Evolutionary conservation across 1,140 invertebrate genomes (phyloP).

Genomic region (Centruroides vittatus): DNA sequence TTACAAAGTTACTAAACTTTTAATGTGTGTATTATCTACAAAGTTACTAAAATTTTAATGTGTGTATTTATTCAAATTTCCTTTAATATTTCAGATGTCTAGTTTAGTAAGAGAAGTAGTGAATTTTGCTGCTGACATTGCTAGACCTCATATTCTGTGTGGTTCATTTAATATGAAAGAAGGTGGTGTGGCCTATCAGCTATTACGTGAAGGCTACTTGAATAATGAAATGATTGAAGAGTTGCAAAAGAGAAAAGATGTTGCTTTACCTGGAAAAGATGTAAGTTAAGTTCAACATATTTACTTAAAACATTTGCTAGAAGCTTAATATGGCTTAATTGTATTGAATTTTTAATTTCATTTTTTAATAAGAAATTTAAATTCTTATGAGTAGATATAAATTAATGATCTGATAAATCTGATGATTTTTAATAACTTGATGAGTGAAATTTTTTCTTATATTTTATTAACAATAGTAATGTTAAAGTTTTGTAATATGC

Average conservation of each 20-base stretch:
- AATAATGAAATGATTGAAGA: slow-evolving; percentile 18
- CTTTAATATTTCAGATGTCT: slow-evolving; percentile 8
- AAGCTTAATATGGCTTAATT: not conserved
- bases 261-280: slow-evolving; percentile 14
- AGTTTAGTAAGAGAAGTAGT: slow-evolving; percentile 12
- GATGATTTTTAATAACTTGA: no score
- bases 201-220: slow-evolving; percentile 16
- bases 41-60: no score
- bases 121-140: slow-evolving; percentile 7
- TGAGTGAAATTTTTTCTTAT: no score
- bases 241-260: slow-evolving; percentile 14
- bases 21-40: no score
- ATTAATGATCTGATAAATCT: no score
- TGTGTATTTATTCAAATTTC: no score
- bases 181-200: slow-evolving; percentile 11
- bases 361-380: no score
- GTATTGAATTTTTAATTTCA: not conserved
- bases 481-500: no score
- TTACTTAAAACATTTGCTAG: not conserved
- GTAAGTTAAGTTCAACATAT: slow-evolving; percentile 2
- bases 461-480: no score
- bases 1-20: no score
- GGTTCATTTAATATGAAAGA: slow-evolving; percentile 15
- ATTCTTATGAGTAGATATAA: no score
- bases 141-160: slow-evolving; percentile 11